Evolutionary conservation across 2,113 vertebrate genomes (phyloP).

Genomic region (Pagrus major): DNA sequence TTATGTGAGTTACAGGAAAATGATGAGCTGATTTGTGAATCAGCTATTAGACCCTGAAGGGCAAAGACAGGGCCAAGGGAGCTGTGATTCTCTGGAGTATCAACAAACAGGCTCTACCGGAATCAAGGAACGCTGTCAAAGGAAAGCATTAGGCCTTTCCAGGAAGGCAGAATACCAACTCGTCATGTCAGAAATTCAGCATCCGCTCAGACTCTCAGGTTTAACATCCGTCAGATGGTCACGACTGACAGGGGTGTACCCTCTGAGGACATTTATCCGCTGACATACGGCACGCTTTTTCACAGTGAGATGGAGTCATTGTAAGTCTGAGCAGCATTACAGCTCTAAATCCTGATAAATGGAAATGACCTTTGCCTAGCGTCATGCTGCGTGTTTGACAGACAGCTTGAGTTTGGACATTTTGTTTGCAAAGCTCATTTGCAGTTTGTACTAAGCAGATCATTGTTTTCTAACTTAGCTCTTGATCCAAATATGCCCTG

Average conservation of each 20-base stretch:
- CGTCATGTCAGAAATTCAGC: background rate
- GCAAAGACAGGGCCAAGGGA: conserved; percentile 36
- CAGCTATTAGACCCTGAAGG: conserved; percentile 49
- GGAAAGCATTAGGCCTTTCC: conserved; percentile 51
- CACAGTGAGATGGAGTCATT: conserved; percentile 33
- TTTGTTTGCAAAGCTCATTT: conserved; percentile 58
- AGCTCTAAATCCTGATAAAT: conserved; percentile 59
- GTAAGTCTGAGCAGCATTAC: conserved; percentile 53
- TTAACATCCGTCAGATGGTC: conserved; percentile 26
- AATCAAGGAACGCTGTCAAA: conserved; percentile 31
- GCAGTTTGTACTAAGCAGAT: conserved; percentile 57
- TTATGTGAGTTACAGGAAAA: conserved; percentile 43
- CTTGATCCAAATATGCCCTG: conserved; percentile 56
- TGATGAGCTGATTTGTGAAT: conserved; percentile 50
- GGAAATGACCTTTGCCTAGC: conserved; percentile 70
- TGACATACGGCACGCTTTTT: conserved; percentile 39
- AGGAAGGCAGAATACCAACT: conserved; percentile 32
- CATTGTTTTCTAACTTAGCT: conserved; percentile 66
- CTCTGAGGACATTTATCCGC: conserved; percentile 39
- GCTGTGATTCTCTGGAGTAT: conserved; percentile 41
- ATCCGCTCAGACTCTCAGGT: conserved; percentile 14
- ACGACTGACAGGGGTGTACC: conserved; percentile 10
- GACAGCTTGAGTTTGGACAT: conserved; percentile 41
- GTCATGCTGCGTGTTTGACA: conserved; percentile 62
- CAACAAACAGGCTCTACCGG: conserved; percentile 13